These are phyloP conservation scores for Trididemnum miniatum DNA, from an alignment of 23 tunicate species.

Conservation along the genomic window DNA sequence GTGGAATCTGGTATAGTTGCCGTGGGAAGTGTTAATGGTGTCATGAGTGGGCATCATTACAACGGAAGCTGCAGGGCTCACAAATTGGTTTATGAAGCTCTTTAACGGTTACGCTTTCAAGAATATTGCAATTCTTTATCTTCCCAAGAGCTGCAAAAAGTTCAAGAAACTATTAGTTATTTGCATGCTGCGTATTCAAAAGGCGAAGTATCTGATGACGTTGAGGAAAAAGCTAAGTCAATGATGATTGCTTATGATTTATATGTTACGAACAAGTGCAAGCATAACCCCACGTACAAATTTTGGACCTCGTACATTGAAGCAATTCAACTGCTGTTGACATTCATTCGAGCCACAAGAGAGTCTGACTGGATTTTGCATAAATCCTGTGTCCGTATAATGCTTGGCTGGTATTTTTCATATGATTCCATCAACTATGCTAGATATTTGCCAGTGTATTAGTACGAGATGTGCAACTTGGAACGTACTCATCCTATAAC, in stretches of 20 bases:
- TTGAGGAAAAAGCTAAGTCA: background rate
- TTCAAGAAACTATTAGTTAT: background rate
- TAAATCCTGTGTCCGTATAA: background rate
- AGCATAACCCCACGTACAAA: background rate
- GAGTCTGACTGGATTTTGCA: background rate
- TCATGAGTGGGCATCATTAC: background rate
- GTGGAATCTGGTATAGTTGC: background rate
- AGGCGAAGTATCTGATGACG: background rate
- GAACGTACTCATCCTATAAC: background rate
- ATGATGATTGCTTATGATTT: too few relatives aligned
- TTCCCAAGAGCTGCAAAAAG: background rate
- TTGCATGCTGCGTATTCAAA: background rate
- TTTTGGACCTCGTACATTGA: slow-evolving; percentile 9
- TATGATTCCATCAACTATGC: slow-evolving; percentile 3
- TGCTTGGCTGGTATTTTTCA: background rate
- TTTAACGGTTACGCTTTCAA: background rate
- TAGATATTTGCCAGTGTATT: background rate
- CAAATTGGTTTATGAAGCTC: background rate
- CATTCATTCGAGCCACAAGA: background rate
- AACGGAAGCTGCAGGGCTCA: background rate
- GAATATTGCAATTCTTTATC: background rate
- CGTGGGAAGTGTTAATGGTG: background rate
- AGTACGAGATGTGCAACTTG: slow-evolving; percentile 1
- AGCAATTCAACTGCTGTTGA: background rate
- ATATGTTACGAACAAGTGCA: background rate